Conservation (phyloP, 2,888 invertebrate species). For the Idaea straminata region DNA sequence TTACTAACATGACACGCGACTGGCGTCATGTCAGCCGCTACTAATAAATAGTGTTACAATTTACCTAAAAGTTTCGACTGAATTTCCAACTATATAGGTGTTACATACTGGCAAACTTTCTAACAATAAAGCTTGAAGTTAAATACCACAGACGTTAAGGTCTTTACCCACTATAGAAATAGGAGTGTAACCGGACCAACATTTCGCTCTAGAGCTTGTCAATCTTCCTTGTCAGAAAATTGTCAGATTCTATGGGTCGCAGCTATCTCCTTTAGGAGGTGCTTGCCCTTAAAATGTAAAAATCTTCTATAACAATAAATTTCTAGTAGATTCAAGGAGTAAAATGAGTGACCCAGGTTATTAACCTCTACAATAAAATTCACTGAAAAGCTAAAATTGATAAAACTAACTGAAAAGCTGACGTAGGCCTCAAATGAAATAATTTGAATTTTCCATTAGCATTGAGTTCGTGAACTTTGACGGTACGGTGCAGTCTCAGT, state of each 20-base stretch:
- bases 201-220: background rate
- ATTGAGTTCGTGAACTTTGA: conserved; percentile 10
- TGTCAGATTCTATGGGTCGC: too few species aligned
- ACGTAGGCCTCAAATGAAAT: background rate
- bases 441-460: conserved; percentile 3
- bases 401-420: background rate
- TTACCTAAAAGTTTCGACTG: background rate
- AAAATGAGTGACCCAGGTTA: background rate
- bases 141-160: conserved; percentile 5
- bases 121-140: conserved; percentile 3
- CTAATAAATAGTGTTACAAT: conserved; percentile 2
- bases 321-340: too few species aligned
- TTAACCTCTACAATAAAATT: conserved; percentile 4
- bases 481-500: conserved; percentile 11
- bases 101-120: conserved; percentile 10
- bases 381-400: background rate
- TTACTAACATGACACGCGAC: background rate
- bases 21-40: background rate
- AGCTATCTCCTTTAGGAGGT: too few species aligned
- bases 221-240: too few species aligned
- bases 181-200: background rate
- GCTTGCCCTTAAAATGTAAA: too few species aligned
- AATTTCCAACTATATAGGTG: conserved; percentile 12
- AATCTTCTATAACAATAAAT: too few species aligned
- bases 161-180: background rate